Evolutionary conservation across 2,797 vertebrate genomes (phyloP).

Genomic region (Hoplostethus mediterraneus): DNA sequence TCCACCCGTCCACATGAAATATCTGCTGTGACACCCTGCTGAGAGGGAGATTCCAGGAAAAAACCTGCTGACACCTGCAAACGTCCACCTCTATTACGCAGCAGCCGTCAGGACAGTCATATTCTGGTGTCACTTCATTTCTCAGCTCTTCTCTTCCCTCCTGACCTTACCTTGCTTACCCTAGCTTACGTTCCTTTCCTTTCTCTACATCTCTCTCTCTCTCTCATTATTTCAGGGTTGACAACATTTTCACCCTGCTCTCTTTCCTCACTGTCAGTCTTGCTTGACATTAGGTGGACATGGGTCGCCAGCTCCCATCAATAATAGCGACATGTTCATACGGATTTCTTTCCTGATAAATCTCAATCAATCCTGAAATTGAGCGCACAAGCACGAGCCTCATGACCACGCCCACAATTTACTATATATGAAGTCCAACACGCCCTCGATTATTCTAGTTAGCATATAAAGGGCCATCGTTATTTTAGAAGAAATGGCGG

Average conservation of each 20-base stretch:
- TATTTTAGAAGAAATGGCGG: no score
- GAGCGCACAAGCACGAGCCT: no score
- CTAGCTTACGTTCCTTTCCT: not conserved
- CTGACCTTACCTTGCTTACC: not conserved
- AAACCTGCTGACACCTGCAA: slow-evolving; percentile 76
- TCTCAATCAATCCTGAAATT: no score
- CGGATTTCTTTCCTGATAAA: no score
- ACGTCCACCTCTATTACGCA: slow-evolving; percentile 70
- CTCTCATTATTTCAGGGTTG: not conserved
- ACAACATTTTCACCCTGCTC: not conserved
- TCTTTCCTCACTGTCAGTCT: not conserved
- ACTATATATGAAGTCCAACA: no score
- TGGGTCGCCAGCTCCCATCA: slow-evolving; percentile 51
- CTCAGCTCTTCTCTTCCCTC: not conserved
- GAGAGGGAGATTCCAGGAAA: slow-evolving; percentile 71
- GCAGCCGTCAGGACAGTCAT: slow-evolving; percentile 67
- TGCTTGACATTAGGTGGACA: slow-evolving; percentile 33
- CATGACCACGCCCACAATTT: no score
- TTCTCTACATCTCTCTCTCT: not conserved
- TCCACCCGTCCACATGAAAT: slow-evolving; percentile 72
- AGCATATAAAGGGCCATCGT: no score
- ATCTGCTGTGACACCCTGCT: slow-evolving; percentile 74
- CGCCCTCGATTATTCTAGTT: no score
- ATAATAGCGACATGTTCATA: slow-evolving; percentile 33
- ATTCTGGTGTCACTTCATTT: slow-evolving; percentile 31